Conservation (phyloP, 2,888 invertebrate species). For the Cantharis lateralis region DNA sequence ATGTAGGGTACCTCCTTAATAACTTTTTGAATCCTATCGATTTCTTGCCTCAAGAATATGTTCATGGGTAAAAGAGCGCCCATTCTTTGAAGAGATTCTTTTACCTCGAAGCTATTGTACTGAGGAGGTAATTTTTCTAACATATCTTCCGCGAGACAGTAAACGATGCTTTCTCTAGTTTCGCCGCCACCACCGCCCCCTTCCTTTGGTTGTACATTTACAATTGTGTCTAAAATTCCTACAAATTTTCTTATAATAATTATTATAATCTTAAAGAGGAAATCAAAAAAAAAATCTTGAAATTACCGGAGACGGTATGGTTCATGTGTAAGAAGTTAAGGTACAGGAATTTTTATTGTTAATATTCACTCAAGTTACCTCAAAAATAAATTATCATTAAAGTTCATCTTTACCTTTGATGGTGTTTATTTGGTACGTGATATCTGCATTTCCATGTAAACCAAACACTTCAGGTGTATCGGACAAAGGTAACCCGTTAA, state of each 20-base stretch:
- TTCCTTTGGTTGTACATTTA: conserved; percentile 97
- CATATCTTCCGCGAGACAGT: conserved; percentile 93
- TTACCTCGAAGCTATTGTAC: conserved; percentile 88
- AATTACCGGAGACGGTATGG: no score
- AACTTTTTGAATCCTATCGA: conserved; percentile 85
- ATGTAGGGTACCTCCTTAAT: conserved; percentile 63
- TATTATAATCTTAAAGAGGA: no score
- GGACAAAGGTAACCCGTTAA: conserved; percentile 75
- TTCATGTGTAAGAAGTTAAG: no score
- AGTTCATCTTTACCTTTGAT: conserved; percentile 84
- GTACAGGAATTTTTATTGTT: no score
- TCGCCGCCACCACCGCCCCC: conserved; percentile 92
- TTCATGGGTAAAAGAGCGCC: conserved; percentile 94
- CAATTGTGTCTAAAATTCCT: conserved; percentile 88
- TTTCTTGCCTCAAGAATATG: conserved; percentile 85
- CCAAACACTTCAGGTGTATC: conserved; percentile 97
- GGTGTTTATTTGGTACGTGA: conserved; percentile 96
- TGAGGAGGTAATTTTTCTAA: conserved; percentile 80
- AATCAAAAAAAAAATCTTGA: no score
- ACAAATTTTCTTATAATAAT: conserved; percentile 2
- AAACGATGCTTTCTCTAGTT: conserved; percentile 90
- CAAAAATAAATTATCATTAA: no score
- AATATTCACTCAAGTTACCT: no score
- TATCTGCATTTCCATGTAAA: conserved; percentile 94
- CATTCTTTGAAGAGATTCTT: conserved; percentile 88